These are phyloP conservation scores for Megamerina dolium DNA, from an alignment of 2,888 invertebrate species.

Conservation along the genomic window DNA sequence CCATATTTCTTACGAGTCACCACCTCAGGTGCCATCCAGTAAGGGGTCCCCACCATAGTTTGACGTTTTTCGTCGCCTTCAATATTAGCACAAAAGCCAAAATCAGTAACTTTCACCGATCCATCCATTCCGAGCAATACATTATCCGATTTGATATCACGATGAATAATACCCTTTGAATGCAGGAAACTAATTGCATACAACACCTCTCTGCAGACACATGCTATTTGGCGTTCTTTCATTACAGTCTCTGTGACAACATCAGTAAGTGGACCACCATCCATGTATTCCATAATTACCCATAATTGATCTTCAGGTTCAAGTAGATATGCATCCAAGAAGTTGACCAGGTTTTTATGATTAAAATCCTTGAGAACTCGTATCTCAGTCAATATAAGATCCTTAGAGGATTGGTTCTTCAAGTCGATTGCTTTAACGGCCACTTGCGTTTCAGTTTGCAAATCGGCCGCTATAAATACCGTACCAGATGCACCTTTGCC, in stretches of 20 bases:
- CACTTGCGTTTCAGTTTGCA: slow-evolving; percentile 66
- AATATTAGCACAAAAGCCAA: slow-evolving; percentile 97
- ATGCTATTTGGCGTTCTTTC: slow-evolving; percentile 95
- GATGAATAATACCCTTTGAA: slow-evolving; percentile 81
- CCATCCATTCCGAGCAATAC: slow-evolving; percentile 90
- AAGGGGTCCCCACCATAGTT: slow-evolving; percentile 87
- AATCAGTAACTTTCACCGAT: slow-evolving; percentile 87
- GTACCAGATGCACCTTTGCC: slow-evolving; percentile 91
- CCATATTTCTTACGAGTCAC: slow-evolving; percentile 87
- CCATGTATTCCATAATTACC: slow-evolving; percentile 94
- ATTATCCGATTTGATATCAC: slow-evolving; percentile 98
- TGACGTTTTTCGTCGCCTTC: slow-evolving; percentile 90
- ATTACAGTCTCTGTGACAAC: slow-evolving; percentile 96
- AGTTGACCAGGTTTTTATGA: slow-evolving; percentile 94
- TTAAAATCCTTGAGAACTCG: slow-evolving; percentile 84
- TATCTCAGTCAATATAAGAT: slow-evolving; percentile 92
- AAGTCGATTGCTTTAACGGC: slow-evolving; percentile 96
- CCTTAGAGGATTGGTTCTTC: slow-evolving; percentile 90
- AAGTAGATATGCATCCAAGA: slow-evolving; percentile 86
- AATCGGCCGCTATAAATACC: slow-evolving; percentile 83
- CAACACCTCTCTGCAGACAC: slow-evolving; percentile 84
- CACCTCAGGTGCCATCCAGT: slow-evolving; percentile 90
- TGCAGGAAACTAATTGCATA: slow-evolving; percentile 87
- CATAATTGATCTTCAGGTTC: slow-evolving; percentile 86
- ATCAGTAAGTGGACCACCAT: slow-evolving; percentile 93